Conservation (phyloP, 92 coral and sea anemone species). For the Epizoanthus rinbou region DNA sequence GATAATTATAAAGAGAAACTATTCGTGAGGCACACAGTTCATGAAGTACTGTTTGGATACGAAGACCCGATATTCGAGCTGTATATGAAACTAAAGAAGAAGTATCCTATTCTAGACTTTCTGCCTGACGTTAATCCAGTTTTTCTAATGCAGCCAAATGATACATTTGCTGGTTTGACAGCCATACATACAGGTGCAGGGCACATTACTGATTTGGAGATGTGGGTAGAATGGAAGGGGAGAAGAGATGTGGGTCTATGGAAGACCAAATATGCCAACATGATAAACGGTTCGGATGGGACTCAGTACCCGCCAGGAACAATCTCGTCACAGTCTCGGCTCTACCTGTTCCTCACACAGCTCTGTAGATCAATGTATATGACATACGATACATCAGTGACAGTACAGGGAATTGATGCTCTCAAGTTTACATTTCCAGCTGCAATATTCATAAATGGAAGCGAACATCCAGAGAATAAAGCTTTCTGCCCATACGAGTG, state of each 20-base stretch:
- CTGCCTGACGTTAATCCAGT: conserved; percentile 72
- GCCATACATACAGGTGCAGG: conserved; percentile 70
- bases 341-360: conserved; percentile 73
- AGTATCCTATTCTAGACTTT: conserved; percentile 52
- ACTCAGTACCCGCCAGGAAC: conserved; percentile 82
- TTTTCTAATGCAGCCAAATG: conserved; percentile 68
- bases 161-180: conserved; percentile 70
- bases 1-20: conserved; percentile 55
- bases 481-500: conserved; percentile 81
- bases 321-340: conserved; percentile 26
- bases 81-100: conserved; percentile 48
- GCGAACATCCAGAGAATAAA: conserved; percentile 63
- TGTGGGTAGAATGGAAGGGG: conserved; percentile 79
- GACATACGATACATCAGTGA: conserved; percentile 48
- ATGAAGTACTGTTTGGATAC: conserved; percentile 86
- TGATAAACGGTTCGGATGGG: conserved; percentile 95
- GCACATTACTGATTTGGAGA: conserved; percentile 49
- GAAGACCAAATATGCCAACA: conserved; percentile 80
- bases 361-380: conserved; percentile 79
- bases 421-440: conserved; percentile 71
- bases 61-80: conserved; percentile 70
- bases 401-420: conserved; percentile 60
- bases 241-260: conserved; percentile 61
- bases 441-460: conserved; percentile 66
- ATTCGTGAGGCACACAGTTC: conserved; percentile 68